Evolutionary conservation across 2,113 vertebrate genomes (phyloP).

Genomic region (Chitala chitala): DNA sequence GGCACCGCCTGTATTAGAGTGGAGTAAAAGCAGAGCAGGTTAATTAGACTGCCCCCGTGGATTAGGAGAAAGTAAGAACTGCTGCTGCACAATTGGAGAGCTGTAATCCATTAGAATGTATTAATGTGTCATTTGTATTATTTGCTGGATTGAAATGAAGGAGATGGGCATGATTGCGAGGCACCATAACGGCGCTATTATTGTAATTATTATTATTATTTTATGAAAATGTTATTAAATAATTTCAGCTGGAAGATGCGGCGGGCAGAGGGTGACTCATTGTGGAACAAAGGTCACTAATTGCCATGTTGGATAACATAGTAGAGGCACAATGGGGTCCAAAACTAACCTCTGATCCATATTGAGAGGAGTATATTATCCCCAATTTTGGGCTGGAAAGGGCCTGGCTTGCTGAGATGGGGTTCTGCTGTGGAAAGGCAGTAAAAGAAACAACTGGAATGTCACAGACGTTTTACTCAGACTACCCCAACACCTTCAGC

Average conservation of each 20-base stretch:
- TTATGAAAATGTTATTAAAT: slow-evolving; percentile 19
- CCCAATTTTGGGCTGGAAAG: neutral
- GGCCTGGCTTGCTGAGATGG: neutral
- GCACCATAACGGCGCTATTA: neutral
- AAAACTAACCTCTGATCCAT: slow-evolving; percentile 4
- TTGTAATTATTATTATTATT: slow-evolving; percentile 23
- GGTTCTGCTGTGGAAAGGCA: neutral
- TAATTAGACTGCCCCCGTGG: neutral
- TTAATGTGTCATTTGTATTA: neutral
- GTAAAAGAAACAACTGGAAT: neutral
- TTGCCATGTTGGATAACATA: slow-evolving; percentile 1
- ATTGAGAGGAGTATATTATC: neutral
- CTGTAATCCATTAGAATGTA: slow-evolving; percentile 10
- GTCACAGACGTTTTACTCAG: neutral
- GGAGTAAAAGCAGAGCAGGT: neutral
- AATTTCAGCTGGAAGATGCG: neutral
- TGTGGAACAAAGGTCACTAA: neutral
- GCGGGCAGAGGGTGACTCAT: neutral
- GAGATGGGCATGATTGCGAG: neutral
- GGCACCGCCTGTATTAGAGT: neutral
- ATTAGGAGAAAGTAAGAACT: neutral
- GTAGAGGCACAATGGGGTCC: neutral
- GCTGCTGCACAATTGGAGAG: neutral
- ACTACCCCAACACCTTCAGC: neutral
- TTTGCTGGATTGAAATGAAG: slow-evolving; percentile 2